Base-by-base conservation (phyloP, 2,797 vertebrate species). In the Gymnoscopelus braueri region DNA sequence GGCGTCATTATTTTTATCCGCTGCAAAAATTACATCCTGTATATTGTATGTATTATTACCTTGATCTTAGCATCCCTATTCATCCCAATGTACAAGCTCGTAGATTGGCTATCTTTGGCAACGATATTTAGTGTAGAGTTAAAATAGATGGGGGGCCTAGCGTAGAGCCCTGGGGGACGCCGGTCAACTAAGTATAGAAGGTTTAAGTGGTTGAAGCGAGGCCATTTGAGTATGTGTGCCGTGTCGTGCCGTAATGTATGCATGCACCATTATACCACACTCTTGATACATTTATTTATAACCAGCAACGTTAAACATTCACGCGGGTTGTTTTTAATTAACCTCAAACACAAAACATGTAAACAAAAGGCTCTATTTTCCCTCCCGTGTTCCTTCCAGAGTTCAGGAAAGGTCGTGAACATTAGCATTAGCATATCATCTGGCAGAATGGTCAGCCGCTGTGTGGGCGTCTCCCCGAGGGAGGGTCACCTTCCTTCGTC, bases 401-500 rank as follows among this genome's bases (percentile, higher is more conserved):
- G 84, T 83, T 87, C 83, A 88, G 88, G 80, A 75, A 80, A 91
- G 93, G 94, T 94, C 93, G 93, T 77, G 55, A 14, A 77, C 88
- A 94, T 95, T 94, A 81, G 78, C 88, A 94, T 95, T 94, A 81
- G 86, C 93, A 94, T 94, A 91, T 93, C 87, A 93, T 94, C 89
- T 92, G 88, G 87, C 86, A 89, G 89, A 88, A 92, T 81, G 89
- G 91, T 87, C 87, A 81, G 79, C 79, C 85, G 87, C 83, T 89
- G 89, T 87, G 88, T 89, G 86, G 88, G 89, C 70, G 87, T 89
- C 79, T 92, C 91, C 92, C 92, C 35, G 50, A 91, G 78, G 77
- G 91, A 86, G 90, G 91, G 90, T 93, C 89, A 93, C 88, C 91
- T 91, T 92, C 84, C 32, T 88, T 84, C 87, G 91, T 92, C 89